Conservation (phyloP, 1,140 invertebrate species). For the Drosophila tsacasi region DNA sequence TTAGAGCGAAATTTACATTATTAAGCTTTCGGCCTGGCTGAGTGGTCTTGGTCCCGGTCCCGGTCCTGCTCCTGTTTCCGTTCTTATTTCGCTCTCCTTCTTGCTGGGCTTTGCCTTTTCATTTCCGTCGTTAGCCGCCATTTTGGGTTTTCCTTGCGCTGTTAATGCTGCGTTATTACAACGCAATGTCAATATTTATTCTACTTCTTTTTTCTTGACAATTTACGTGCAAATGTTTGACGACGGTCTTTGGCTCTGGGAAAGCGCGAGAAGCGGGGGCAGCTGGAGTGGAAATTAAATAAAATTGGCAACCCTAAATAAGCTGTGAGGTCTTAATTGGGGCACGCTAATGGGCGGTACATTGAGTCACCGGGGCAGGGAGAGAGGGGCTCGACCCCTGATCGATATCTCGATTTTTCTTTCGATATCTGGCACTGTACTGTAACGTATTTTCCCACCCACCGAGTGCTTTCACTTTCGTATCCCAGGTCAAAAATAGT, state of each 20-base stretch:
- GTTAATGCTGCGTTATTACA: conserved; percentile 82
- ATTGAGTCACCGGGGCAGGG: not conserved
- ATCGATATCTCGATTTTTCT: conserved; percentile 28
- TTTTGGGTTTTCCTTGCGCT: conserved; percentile 55
- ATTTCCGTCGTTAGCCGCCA: conserved; percentile 67
- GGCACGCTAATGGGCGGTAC: conserved; percentile 38
- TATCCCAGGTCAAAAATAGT: conserved; percentile 17
- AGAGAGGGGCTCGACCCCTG: not conserved
- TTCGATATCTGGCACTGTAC: not conserved
- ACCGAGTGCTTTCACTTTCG: conserved; percentile 42
- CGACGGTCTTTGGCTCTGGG: conserved; percentile 33
- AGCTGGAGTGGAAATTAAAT: conserved; percentile 65
- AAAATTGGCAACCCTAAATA: conserved; percentile 75
- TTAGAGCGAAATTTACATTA: conserved; percentile 83
- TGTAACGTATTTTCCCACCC: conserved; percentile 26
- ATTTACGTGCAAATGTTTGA: conserved; percentile 73
- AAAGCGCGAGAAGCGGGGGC: too few species aligned
- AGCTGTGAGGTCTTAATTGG: conserved; percentile 63
- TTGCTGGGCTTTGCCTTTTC: conserved; percentile 48
- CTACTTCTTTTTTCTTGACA: conserved; percentile 48
- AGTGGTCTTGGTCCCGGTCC: conserved; percentile 9
- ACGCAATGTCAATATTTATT: conserved; percentile 81
- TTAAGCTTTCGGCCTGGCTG: conserved; percentile 69
- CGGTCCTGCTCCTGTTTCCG: conserved; percentile 13
- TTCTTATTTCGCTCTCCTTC: conserved; percentile 7